Evolutionary conservation across 1,140 invertebrate genomes (phyloP).

Genomic region (Ceratosolen solmsi): DNA sequence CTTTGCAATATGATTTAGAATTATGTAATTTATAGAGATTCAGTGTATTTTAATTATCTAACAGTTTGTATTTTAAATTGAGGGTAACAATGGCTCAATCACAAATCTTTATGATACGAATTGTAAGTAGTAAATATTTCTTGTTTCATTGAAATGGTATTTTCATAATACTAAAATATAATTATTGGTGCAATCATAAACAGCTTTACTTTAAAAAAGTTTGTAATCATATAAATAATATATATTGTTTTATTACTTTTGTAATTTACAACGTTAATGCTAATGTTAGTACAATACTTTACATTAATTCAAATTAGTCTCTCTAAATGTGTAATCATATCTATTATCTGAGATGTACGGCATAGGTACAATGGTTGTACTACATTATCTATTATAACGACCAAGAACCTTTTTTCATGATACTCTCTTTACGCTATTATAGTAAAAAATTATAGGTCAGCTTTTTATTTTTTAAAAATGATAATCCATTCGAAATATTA

Average conservation of each 20-base stretch:
- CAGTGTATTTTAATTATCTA: not conserved
- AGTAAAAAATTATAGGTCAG: conserved; percentile 20
- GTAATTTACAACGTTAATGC: conserved; percentile 14
- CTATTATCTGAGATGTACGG: conserved; percentile 48
- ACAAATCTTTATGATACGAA: conserved; percentile 18
- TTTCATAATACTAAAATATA: not conserved
- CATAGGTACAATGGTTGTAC: conserved; percentile 41
- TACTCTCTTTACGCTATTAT: not conserved
- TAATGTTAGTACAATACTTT: conserved; percentile 43
- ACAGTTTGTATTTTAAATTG: conserved; percentile 28
- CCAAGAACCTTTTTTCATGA: conserved; percentile 33
- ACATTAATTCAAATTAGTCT: conserved; percentile 38
- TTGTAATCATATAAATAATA: conserved; percentile 4
- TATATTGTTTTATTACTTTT: not conserved
- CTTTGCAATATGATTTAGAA: not conserved
- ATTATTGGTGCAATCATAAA: conserved; percentile 2
- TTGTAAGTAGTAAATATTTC: not conserved
- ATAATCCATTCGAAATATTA: not conserved
- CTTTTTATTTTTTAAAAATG: conserved; percentile 3
- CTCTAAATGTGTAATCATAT: conserved; percentile 30
- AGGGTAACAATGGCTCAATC: conserved; percentile 9
- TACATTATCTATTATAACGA: conserved; percentile 44
- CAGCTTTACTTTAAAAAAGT: not conserved
- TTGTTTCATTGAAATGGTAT: not conserved
- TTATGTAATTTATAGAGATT: not conserved